Evolutionary conservation across 2,888 invertebrate genomes (phyloP).

Genomic region (Chymomyza caudatula): DNA sequence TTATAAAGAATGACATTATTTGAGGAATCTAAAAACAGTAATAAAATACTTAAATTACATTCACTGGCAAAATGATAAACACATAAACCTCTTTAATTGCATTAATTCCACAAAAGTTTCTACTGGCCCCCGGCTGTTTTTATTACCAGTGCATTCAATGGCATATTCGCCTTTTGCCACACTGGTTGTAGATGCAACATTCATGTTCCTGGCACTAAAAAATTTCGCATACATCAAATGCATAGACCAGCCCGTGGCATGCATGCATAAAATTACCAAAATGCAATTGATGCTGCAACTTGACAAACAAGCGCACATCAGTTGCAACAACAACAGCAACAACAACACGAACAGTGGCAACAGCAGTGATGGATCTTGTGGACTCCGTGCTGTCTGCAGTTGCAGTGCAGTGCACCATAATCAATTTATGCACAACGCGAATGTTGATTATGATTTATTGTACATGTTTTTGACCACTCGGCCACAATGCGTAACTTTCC

Average conservation of each 20-base stretch:
- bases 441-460: slow-evolving; percentile 26
- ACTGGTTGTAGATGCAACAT: background rate
- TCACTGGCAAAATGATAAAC: background rate
- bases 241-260: background rate
- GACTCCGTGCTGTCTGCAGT: slow-evolving; percentile 1
- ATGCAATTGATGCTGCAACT: slow-evolving; percentile 15
- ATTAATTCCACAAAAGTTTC: background rate
- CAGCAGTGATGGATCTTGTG: background rate
- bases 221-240: background rate
- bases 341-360: background rate
- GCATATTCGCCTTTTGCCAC: background rate
- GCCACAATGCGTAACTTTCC: slow-evolving; percentile 18
- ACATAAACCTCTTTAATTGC: background rate
- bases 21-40: no score
- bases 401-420: slow-evolving; percentile 1
- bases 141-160: background rate
- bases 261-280: slow-evolving; percentile 17
- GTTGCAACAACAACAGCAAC: background rate
- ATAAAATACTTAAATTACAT: no score
- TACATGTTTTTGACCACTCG: slow-evolving; percentile 8
- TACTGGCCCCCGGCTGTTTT: background rate
- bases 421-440: slow-evolving; percentile 5
- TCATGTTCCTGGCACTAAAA: background rate
- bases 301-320: slow-evolving; percentile 8
- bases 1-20: no score